Evolutionary conservation across 2,113 vertebrate species (phyloP), one percentile per base, ranked within the genome.

Genomic region (Spizaetus ornatus): DNA sequence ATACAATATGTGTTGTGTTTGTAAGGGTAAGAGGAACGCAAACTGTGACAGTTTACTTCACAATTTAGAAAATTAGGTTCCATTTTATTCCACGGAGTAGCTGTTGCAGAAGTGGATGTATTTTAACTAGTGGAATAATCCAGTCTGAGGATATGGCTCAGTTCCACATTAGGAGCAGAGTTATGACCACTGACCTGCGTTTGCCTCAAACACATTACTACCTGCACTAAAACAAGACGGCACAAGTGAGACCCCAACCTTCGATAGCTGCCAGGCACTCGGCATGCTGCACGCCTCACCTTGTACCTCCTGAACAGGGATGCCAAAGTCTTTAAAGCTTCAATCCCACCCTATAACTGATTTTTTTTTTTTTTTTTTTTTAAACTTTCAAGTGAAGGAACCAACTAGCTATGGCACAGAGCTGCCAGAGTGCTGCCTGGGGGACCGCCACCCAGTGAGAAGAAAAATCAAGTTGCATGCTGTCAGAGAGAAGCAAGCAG

Each of bases 1-100:
- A 95, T 90, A 94, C 92, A 97, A 84, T 74, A 13, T 15, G 42
- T 73, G 82, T 29, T 59, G 40, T 59, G 71, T 59, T 84, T 43
- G 65, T 21, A 22, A 50, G 53, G 62, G 53, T 15, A 19, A 74
- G 59, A 86, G 88, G 56, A 84, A 87, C 2, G 7, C 72, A 53
- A 43, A 76, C 69, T 65, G n/a, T 20, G 27, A 72, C 69, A 61
- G 50, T 78, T 96, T 65, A 16, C 74, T 73, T 92, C 78, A 61
- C 67, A 83, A 52, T 17, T 92, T 40, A n/a, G 76, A 38, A 80
- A 92, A 86, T 84, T 4, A 61, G 14, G 34, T 45, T 85, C 36
- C 58, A 16, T 11, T 82, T 47, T 48, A 22, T 77, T 78, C 36
- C 58, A 32, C 1, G 9, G 27, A 73, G 53, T 5, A 25, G 26